phyloP scores from a whole-genome alignment of 2,113 vertebrate species.

The Eolophus roseicapilla region DNA sequence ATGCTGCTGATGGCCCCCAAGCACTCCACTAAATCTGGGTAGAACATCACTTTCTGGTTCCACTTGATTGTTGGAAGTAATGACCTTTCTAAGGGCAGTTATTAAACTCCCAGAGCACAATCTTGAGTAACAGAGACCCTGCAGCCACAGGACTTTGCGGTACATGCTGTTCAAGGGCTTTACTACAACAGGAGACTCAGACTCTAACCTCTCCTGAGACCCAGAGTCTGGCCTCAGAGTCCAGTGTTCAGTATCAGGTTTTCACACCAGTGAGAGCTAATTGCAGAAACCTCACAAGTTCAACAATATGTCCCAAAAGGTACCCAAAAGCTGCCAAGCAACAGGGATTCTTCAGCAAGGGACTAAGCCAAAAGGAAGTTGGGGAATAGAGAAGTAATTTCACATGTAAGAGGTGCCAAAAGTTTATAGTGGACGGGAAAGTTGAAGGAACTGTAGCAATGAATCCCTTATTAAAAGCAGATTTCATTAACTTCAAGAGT shows the following conservation, averaged over 20 bases:
- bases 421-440: not conserved
- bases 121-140: not conserved
- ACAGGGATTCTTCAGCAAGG: not conserved
- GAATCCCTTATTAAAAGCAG: not conserved
- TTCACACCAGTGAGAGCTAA: not conserved
- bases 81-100: not conserved
- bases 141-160: not conserved
- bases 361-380: not conserved
- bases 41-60: not conserved
- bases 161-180: not conserved
- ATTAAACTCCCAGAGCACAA: not conserved
- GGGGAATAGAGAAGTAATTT: not conserved
- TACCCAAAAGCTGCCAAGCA: not conserved
- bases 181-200: not conserved
- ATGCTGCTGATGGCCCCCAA: fast-evolving
- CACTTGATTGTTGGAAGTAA: not conserved
- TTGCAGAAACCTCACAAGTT: not conserved
- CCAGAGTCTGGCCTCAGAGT: not conserved
- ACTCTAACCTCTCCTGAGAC: not conserved
- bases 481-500: not conserved
- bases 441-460: not conserved
- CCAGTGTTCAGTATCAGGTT: not conserved
- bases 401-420: not conserved
- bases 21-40: fast-evolving
- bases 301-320: not conserved